Evolutionary conservation across 1,140 invertebrate genomes (phyloP).

Genomic region (Drosophila oshimai): DNA sequence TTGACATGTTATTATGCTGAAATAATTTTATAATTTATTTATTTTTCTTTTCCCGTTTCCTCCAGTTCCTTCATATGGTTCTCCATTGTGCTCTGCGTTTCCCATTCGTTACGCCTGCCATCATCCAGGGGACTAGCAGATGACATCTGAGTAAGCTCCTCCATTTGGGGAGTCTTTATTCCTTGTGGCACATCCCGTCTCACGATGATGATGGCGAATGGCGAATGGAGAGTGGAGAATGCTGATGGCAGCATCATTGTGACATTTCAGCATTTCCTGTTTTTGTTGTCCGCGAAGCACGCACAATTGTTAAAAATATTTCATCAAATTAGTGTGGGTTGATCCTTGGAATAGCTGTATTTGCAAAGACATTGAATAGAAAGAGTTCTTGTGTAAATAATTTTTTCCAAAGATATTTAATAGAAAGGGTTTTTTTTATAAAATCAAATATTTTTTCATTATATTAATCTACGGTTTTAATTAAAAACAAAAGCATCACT

Average conservation of each 20-base stretch:
- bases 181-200: slow-evolving; percentile 31
- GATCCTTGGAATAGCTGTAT: background rate
- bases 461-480: no score
- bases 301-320: slow-evolving; percentile 31
- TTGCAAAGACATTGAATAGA: background rate
- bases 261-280: slow-evolving; percentile 65
- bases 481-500: no score
- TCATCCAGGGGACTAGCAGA: slow-evolving; percentile 23
- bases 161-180: slow-evolving; percentile 50
- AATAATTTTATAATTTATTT: slow-evolving; percentile 82
- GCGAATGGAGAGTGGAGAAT: slow-evolving; percentile 25
- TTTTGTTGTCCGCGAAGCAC: slow-evolving; percentile 13
- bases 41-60: slow-evolving; percentile 60
- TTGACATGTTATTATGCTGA: slow-evolving; percentile 76
- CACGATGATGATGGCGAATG: background rate
- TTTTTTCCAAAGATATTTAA: no score
- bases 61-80: background rate
- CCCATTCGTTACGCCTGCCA: slow-evolving; percentile 61
- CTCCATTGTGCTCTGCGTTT: slow-evolving; percentile 17
- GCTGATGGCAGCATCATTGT: slow-evolving; percentile 58
- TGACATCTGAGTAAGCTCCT: slow-evolving; percentile 47
- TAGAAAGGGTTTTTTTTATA: no score
- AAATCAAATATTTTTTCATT: no score
- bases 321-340: background rate
- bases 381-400: no score